Evolutionary conservation across 2,797 vertebrate species (phyloP).

Genomic region (Microtus agrestis): DNA sequence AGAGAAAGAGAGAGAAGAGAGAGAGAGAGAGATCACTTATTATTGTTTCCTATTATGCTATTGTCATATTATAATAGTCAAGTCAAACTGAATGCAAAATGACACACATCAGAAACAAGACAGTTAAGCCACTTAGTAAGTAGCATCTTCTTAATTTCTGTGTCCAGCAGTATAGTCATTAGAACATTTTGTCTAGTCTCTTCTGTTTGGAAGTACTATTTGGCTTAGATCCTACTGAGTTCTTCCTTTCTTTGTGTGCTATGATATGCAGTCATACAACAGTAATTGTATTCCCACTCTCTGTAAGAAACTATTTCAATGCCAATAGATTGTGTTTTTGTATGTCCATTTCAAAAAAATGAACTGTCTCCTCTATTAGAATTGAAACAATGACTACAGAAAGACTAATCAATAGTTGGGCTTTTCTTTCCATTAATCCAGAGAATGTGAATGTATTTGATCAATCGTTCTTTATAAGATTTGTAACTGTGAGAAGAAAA

Average conservation of each 20-base stretch:
- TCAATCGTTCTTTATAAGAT: neutral
- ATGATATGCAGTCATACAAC: neutral
- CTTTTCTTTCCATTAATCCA: slow-evolving; percentile 3
- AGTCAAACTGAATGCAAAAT: neutral
- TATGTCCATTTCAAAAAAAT: slow-evolving; percentile 45
- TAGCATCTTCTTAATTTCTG: neutral
- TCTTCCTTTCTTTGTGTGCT: neutral
- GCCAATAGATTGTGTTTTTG: neutral
- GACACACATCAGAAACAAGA: neutral
- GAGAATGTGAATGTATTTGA: slow-evolving; percentile 12
- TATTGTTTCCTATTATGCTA: neutral
- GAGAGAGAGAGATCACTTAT: neutral
- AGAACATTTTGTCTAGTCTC: neutral
- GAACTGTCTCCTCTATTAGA: neutral
- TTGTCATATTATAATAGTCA: neutral
- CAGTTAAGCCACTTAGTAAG: neutral
- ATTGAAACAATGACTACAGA: slow-evolving; percentile 3
- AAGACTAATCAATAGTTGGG: slow-evolving; percentile 8
- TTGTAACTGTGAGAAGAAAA: neutral
- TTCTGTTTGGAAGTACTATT: neutral
- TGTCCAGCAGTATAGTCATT: neutral
- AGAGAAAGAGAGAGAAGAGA: no score
- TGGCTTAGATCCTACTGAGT: neutral
- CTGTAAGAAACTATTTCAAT: neutral
- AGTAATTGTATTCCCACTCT: neutral